Evolutionary conservation across 35 echinoderm and acorn worm genomes (phyloP), one percentile per base, ranked within the genome.

Genomic region (Apostichopus californicus): DNA sequence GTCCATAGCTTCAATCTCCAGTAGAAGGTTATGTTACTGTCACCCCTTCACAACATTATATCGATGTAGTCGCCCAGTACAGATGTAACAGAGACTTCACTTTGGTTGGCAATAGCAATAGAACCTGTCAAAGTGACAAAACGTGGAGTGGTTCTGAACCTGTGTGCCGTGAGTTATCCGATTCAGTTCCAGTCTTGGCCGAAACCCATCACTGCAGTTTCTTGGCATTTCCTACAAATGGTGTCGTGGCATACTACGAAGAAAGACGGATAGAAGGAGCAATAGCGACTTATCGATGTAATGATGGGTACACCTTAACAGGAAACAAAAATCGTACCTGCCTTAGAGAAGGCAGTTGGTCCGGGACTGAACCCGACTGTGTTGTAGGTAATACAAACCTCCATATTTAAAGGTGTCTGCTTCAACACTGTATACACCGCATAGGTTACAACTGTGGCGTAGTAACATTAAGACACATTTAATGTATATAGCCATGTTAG

Each of bases 121-220:
- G 79, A 46, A 82, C 79, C 24, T 82, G 79, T 25, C 79, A 82
- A 82, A 82, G 34, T 14, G 79, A 82, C 55, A 57, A 53, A 82
- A 82, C 79, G 6, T 82, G 79, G 79, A 82, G 79, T 57, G 79
- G 79, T 13, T 82, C 79, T 14, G 55, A 82, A 57, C 79, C 79
- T 13, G 55, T 57, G 22, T 82, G 79, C 24, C 34, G 22, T 55
- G 79, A 15, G 55, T 9, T 53, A 55, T 52, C 34, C 22, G 25
- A 14, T 24, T 78, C 28, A 8, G 77, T 18, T 28, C 55, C 34
- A 55, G 28, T 24, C 14, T 54, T n/a, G 46, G n/a, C 11, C 2
- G 15, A 4, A 73, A 17, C 71, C n/a, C 15, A 73, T 22, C 71
- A 7, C 17, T 73, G 71, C 71, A 73, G 6, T 73, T 73, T 73